phyloP scores from a whole-genome alignment of 2,797 vertebrate species.

The Macroramphosus scolopax region DNA sequence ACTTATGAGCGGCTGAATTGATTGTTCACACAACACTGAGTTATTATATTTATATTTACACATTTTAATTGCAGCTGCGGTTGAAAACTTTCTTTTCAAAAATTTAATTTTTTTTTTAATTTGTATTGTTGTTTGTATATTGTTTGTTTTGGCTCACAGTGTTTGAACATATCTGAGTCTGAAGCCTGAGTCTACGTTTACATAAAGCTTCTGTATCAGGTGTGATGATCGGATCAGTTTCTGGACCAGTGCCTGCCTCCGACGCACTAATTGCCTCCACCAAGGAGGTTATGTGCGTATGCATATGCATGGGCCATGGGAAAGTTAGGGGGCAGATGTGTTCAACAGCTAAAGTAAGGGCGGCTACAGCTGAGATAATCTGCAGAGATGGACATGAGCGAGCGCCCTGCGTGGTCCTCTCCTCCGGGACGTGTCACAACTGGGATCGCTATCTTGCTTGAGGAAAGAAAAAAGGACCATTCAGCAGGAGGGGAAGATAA shows the following conservation, averaged over 20 bases:
- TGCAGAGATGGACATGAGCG: slow-evolving; percentile 10
- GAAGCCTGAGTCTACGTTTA: not conserved
- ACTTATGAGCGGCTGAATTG: no score
- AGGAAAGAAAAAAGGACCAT: slow-evolving; percentile 26
- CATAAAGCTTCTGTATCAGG: slow-evolving; percentile 12
- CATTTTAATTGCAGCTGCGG: no score
- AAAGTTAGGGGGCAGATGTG: no score
- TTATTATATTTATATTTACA: no score
- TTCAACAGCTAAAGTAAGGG: no score
- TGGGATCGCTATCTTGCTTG: slow-evolving; percentile 47
- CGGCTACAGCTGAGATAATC: not conserved
- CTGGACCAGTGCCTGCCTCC: slow-evolving; percentile 1
- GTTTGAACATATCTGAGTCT: slow-evolving; percentile 2
- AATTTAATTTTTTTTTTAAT: not conserved
- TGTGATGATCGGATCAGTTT: slow-evolving; percentile 6
- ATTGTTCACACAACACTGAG: no score
- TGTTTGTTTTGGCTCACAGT: slow-evolving; percentile 13
- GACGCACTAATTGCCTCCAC: no score
- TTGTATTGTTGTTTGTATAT: slow-evolving; percentile 1
- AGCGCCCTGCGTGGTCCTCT: slow-evolving; percentile 12
- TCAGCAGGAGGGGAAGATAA: slow-evolving; percentile 25
- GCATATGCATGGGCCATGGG: no score
- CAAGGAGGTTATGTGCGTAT: no score
- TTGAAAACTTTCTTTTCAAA: no score
- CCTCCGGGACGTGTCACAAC: slow-evolving; percentile 35